These are phyloP conservation scores for Steinernema scapterisci DNA, from an alignment of 2,888 invertebrate genomes.

Conservation along the genomic window DNA sequence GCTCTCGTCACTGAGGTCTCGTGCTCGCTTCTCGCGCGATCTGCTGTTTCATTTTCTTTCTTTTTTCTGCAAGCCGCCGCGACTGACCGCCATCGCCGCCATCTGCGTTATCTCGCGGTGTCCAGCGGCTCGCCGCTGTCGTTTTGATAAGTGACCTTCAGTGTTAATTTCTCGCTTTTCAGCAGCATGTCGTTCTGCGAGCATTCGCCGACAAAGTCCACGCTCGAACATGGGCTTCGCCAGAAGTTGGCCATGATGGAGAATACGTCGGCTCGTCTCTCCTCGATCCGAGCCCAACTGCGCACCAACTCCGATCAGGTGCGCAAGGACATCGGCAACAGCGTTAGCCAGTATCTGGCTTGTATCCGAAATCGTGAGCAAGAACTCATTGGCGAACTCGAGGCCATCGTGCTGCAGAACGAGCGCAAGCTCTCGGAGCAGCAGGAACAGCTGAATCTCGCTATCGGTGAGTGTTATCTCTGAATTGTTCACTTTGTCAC, in stretches of 20 bases:
- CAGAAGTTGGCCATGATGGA: conserved; percentile 46
- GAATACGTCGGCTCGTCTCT: conserved; percentile 46
- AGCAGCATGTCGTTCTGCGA: conserved; percentile 19
- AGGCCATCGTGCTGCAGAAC: conserved; percentile 43
- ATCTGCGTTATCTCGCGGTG: background rate
- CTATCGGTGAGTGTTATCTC: conserved; percentile 42
- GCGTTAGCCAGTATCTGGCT: conserved; percentile 47
- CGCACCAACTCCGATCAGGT: conserved; percentile 47
- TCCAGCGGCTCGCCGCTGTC: background rate
- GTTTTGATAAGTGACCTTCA: background rate
- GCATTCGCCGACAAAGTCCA: conserved; percentile 20
- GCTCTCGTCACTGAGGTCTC: too few relatives aligned
- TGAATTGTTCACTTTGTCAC: background rate
- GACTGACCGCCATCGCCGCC: background rate
- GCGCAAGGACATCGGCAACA: conserved; percentile 49
- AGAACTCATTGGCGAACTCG: conserved; percentile 48
- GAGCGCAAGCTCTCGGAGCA: conserved; percentile 46
- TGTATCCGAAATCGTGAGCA: conserved; percentile 51
- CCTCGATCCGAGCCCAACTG: conserved; percentile 43
- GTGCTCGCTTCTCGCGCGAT: background rate
- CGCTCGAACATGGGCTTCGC: conserved; percentile 39
- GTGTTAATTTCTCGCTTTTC: background rate
- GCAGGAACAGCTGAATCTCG: conserved; percentile 46
- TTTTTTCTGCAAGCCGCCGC: background rate
- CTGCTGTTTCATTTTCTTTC: background rate